Conservation (phyloP, 2,797 vertebrate species). For the Sphenopsis melanotis region DNA sequence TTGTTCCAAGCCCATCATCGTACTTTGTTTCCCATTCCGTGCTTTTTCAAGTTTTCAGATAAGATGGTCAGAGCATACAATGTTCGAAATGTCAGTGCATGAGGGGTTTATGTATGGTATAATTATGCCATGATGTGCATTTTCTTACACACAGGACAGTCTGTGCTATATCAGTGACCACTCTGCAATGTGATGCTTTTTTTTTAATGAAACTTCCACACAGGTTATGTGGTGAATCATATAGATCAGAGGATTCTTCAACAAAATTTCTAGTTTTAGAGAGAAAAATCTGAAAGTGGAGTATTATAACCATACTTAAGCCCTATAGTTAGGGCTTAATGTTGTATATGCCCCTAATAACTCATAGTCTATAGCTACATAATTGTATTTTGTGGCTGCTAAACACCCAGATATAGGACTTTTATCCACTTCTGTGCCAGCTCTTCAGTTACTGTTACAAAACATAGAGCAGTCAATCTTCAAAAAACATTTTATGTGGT, state of each 20-base stretch:
- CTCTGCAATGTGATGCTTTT: not conserved
- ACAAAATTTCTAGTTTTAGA: not conserved
- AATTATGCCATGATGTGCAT: not conserved
- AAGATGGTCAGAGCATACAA: not conserved
- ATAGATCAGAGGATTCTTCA: not conserved
- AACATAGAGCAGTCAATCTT: not conserved
- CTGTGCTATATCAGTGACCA: not conserved
- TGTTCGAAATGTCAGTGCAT: not conserved
- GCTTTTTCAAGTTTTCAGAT: not conserved
- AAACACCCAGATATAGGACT: not conserved
- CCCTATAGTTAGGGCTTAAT: not conserved
- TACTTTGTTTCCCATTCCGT: not conserved
- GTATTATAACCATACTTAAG: not conserved
- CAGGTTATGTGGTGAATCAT: not conserved
- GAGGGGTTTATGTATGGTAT: not conserved
- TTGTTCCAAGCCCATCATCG: not conserved
- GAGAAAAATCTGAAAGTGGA: not conserved
- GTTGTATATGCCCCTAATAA: not conserved
- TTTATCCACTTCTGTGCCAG: not conserved
- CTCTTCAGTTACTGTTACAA: not conserved
- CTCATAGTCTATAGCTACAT: not conserved
- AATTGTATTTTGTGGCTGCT: not conserved
- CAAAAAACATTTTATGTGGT: not conserved
- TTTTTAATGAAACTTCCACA: not conserved
- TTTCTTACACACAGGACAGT: not conserved